Conservation (phyloP, 1,140 invertebrate genomes). For the Drosophila persimilis region DNA sequence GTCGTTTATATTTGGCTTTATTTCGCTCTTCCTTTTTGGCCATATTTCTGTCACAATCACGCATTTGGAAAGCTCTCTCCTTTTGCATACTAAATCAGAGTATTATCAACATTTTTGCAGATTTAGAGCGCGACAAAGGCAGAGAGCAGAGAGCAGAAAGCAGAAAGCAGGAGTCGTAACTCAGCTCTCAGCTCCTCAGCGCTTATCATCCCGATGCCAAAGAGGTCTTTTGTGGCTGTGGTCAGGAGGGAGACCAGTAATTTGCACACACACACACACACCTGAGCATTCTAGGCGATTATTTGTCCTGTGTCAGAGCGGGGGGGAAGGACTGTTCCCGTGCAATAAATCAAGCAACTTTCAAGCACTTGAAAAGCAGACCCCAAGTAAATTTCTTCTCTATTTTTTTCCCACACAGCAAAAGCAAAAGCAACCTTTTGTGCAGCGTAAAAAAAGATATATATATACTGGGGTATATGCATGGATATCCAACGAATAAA, state of each 20-base stretch:
- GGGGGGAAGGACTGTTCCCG: conserved; percentile 15
- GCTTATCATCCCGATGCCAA: conserved; percentile 8
- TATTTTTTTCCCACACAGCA: conserved; percentile 37
- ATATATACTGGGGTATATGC: conserved; percentile 28
- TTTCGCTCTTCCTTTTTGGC: no score
- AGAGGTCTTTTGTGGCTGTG: conserved; percentile 29
- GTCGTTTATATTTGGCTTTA: no score
- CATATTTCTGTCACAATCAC: conserved; percentile 21
- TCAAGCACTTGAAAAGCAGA: conserved; percentile 73
- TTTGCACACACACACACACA: conserved; percentile 59
- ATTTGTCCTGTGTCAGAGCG: conserved; percentile 65
- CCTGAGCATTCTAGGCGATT: conserved; percentile 33
- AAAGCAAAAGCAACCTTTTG: conserved; percentile 72
- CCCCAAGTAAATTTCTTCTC: conserved; percentile 60
- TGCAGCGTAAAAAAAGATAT: conserved; percentile 51
- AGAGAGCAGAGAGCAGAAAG: conserved; percentile 1
- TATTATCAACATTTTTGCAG: conserved; percentile 72
- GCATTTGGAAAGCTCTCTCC: conserved; percentile 44
- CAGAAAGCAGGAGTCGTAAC: conserved; percentile 36
- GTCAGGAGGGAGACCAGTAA: conserved; percentile 73
- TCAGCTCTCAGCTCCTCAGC: conserved; percentile 54
- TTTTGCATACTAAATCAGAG: conserved; percentile 66
- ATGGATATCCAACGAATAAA: conserved; percentile 55
- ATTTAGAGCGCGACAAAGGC: conserved; percentile 52
- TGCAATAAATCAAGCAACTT: conserved; percentile 80